Conservation (phyloP, 2,888 invertebrate genomes). For the Pyrrhosoma nymphula region DNA sequence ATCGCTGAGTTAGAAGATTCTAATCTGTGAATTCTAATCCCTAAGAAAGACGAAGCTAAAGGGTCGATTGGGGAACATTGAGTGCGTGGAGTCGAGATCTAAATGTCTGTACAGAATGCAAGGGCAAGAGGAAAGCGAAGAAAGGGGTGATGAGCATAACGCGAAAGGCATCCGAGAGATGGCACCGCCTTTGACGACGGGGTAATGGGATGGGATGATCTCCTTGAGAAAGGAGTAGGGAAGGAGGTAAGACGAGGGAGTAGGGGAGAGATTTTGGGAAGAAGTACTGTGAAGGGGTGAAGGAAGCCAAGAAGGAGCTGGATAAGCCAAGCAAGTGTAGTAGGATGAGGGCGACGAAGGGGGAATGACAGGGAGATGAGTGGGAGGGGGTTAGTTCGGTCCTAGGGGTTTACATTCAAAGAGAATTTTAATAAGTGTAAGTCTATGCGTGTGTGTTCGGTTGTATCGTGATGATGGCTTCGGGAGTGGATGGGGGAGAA, state of each 20-base stretch:
- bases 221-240: not conserved
- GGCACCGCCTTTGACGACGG: not conserved
- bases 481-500: not conserved
- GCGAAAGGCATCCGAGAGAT: slow-evolving; percentile 36
- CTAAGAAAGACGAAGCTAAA: not conserved
- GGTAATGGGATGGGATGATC: not conserved
- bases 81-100: not conserved
- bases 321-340: not conserved
- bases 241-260: not conserved
- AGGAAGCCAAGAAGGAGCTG: not conserved
- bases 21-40: not conserved
- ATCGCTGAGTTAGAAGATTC: not conserved
- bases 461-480: slow-evolving; percentile 39
- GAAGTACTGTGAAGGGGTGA: not conserved
- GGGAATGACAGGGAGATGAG: not conserved
- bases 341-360: not conserved
- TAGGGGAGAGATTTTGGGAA: not conserved
- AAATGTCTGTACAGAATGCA: not conserved
- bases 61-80: not conserved
- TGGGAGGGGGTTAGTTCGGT: not conserved
- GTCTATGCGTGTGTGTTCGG: slow-evolving; percentile 50
- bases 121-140: not conserved
- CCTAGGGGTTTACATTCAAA: slow-evolving; percentile 50
- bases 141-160: slow-evolving; percentile 28
- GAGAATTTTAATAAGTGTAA: slow-evolving; percentile 50